Evolutionary conservation across 1,140 invertebrate genomes (phyloP).

Genomic region (Apocrypta bakeri): DNA sequence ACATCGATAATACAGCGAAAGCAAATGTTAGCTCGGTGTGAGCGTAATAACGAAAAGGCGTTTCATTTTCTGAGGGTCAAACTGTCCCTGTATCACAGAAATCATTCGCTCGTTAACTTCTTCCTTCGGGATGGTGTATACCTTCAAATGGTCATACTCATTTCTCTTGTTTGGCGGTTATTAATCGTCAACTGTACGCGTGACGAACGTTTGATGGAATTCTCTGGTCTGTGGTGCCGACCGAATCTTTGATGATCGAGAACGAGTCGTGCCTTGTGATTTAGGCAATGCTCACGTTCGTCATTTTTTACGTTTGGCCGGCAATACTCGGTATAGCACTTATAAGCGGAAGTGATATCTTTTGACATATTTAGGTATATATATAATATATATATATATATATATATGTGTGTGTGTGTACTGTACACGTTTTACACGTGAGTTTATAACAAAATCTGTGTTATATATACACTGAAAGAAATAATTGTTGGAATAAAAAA

Average conservation of each 20-base stretch:
- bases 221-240: slow-evolving; percentile 6
- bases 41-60: slow-evolving; percentile 19
- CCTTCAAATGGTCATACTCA: slow-evolving; percentile 57
- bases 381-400: too few relatives aligned
- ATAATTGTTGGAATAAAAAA: too few relatives aligned
- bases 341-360: neutral
- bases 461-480: too few relatives aligned
- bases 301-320: neutral
- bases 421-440: too few relatives aligned
- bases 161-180: slow-evolving; percentile 52
- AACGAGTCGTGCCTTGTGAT: neutral
- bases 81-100: slow-evolving; percentile 45
- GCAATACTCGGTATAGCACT: neutral
- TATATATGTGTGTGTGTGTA: too few relatives aligned
- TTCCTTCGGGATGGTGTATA: neutral
- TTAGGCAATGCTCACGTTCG: neutral
- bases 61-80: slow-evolving; percentile 4
- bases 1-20: slow-evolving; percentile 3
- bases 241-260: slow-evolving; percentile 25
- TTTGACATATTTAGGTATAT: too few relatives aligned
- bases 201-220: slow-evolving; percentile 35
- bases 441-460: too few relatives aligned
- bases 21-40: neutral
- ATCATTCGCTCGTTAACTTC: slow-evolving; percentile 68
- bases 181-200: slow-evolving; percentile 60